Evolutionary conservation across 92 coral and sea anemone species (phyloP), one percentile per base, ranked within the genome.

Genomic region (Metridium senile): DNA sequence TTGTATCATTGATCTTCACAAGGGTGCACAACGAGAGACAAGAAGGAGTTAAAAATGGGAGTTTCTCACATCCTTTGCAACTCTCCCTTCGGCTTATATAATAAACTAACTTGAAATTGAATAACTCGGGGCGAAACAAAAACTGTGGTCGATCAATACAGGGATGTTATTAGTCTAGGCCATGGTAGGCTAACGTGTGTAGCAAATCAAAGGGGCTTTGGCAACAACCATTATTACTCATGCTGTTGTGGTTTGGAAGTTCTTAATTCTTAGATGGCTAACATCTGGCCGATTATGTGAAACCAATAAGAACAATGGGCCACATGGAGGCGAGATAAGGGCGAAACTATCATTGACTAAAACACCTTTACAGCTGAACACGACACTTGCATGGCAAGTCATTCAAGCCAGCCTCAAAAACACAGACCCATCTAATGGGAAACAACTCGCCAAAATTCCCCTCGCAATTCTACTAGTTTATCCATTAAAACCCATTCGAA

Each of bases 281-380:
- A 86, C 97, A 91, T 91, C 97, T 91, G 97, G 97, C 72, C 97
- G 97, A 91, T 91, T 91, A 91, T 91, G 82, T 86, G 93, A 91
- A 86, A 89, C 90, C 87, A 64, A 58, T 66, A 46, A 75, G 85
- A 91, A 91, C 97, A 91, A 91, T 91, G 97, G 97, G 89, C 93
- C 97, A 91, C 97, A 91, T 91, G 97, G 88, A 89, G 76, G 51
- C 84, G 79, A 91, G 97, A 91, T 91, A 91, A 91, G 91, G 77
- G 76, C 82, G 82, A 79, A 89, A 80, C 34, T 58, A 81, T 66
- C 82, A 68, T 72, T 85, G 82, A 82, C 74, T 74, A 57, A 80
- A 80, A 89, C 97, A 89, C 93, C 93, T 89, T 91, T 76, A 26
- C 97, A 89, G 93, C 82, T 91, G 97, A 91, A 56, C 20, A 13